These are phyloP conservation scores for Triplophysa yarkandensis DNA, from an alignment of 2,797 vertebrate genomes.

Conservation along the genomic window DNA sequence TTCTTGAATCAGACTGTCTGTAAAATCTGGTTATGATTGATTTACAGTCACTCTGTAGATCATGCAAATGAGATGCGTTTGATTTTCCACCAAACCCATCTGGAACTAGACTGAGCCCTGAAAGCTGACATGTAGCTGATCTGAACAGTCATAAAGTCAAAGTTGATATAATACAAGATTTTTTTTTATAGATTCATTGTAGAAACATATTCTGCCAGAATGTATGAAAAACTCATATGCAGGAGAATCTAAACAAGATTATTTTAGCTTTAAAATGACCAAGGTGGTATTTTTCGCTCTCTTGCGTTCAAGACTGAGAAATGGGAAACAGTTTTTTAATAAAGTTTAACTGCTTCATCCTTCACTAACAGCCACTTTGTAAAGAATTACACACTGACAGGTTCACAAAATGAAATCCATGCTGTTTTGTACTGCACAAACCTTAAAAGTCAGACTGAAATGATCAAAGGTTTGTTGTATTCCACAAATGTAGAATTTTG, in stretches of 20 bases:
- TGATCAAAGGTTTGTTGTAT: conserved; percentile 1
- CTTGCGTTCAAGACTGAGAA: not conserved
- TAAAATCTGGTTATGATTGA: conserved; percentile 63
- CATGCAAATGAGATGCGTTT: conserved; percentile 22
- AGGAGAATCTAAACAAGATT: too few relatives aligned
- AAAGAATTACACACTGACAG: not conserved
- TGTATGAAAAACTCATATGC: too few relatives aligned
- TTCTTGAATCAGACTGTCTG: conserved; percentile 59
- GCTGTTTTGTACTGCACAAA: not conserved
- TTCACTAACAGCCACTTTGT: not conserved
- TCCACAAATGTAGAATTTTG: not conserved
- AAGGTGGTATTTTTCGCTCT: not conserved
- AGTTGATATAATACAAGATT: not conserved
- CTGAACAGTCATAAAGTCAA: not conserved
- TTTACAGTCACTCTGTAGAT: conserved; percentile 60
- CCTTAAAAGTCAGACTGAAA: not conserved
- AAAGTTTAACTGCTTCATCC: not conserved
- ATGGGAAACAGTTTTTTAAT: not conserved
- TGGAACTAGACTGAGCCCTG: not conserved
- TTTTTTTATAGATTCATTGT: not conserved
- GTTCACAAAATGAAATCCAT: not conserved
- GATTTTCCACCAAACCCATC: conserved; percentile 11
- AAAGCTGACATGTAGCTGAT: conserved; percentile 14
- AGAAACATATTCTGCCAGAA: too few relatives aligned
- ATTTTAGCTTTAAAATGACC: not conserved